A percentile compares a stretch with the other conserved stretches of the same genome.
These are phyloP conservation scores for Odontamblyopus lacepedii DNA, from an alignment of 2,797 vertebrate genomes.

Conservation along the genomic window DNA sequence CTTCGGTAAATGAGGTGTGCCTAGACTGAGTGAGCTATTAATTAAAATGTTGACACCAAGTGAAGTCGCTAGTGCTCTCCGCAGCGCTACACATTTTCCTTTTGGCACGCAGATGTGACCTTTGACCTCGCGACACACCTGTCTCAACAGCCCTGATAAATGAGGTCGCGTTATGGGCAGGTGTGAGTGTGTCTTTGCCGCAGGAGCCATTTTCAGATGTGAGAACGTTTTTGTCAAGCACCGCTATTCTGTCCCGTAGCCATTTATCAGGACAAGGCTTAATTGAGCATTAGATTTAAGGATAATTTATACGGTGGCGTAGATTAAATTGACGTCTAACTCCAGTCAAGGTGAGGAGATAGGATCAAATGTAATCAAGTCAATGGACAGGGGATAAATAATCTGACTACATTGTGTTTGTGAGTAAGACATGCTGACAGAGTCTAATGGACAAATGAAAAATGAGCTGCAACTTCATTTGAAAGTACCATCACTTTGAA, in stretches of 20 bases:
- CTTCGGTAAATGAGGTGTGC: conserved; percentile 66
- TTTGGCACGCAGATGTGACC: conserved; percentile 69
- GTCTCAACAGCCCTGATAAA: conserved; percentile 63
- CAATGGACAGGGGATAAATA: conserved; percentile 18
- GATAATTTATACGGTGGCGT: conserved; percentile 18
- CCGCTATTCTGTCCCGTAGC: conserved; percentile 1
- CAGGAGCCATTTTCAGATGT: not conserved
- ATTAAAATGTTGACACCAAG: conserved; percentile 68
- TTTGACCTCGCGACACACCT: conserved; percentile 66
- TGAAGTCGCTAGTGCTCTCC: conserved; percentile 32
- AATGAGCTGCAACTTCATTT: not conserved
- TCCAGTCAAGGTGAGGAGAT: conserved; percentile 20
- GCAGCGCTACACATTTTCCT: conserved; percentile 46
- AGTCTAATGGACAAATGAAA: conserved; percentile 37
- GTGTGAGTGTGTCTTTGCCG: conserved; percentile 15
- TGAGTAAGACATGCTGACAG: conserved; percentile 56
- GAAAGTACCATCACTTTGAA: not conserved
- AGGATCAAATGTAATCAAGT: conserved; percentile 40
- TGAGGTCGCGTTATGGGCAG: conserved; percentile 51
- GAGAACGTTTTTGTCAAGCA: conserved; percentile 12
- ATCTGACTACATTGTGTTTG: conserved; percentile 21
- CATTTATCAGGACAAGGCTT: conserved; percentile 11
- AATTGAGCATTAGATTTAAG: conserved; percentile 17
- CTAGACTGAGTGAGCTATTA: conserved; percentile 50
- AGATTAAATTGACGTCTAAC: conserved; percentile 18